A percentile compares a stretch with the other conserved stretches of the same genome.
Evolutionary conservation across 2,888 invertebrate genomes (phyloP).

Genomic region (Acrocyrtus sp.): DNA sequence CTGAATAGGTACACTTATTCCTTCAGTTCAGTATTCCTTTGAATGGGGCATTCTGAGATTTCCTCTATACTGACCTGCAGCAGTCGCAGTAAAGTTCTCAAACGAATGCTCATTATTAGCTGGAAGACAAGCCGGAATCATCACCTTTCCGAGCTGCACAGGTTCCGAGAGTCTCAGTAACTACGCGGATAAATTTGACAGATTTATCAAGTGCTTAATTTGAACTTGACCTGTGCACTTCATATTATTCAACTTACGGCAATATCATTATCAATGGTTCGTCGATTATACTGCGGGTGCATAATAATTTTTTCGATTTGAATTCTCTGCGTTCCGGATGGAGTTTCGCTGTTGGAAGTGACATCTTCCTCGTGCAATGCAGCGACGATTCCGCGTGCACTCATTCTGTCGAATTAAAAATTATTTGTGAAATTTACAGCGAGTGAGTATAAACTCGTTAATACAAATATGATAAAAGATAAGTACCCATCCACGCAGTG

Average conservation of each 20-base stretch:
- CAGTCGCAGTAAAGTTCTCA: slow-evolving; percentile 53
- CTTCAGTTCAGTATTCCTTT: background rate
- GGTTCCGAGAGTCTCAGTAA: slow-evolving; percentile 53
- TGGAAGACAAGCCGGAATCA: slow-evolving; percentile 61
- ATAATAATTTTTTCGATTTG: slow-evolving; percentile 53
- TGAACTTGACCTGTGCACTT: background rate
- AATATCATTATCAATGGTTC: slow-evolving; percentile 58
- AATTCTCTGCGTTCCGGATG: slow-evolving; percentile 18
- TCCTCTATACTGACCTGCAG: slow-evolving; percentile 49
- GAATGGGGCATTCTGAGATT: background rate
- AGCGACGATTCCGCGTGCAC: slow-evolving; percentile 53
- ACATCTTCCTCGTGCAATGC: slow-evolving; percentile 60
- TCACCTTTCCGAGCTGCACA: slow-evolving; percentile 43
- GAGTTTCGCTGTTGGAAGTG: slow-evolving; percentile 34
- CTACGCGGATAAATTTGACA: slow-evolving; percentile 17
- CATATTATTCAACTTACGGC: slow-evolving; percentile 38
- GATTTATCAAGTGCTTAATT: background rate
- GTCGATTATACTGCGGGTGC: slow-evolving; percentile 55
- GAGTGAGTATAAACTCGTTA: background rate
- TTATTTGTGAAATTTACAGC: background rate
- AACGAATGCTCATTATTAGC: slow-evolving; percentile 55
- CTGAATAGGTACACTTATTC: background rate
- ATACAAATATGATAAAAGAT: background rate
- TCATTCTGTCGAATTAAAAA: slow-evolving; percentile 39
- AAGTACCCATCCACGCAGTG: slow-evolving; percentile 61